Conservation (phyloP, 1,140 invertebrate species). For the Riptortus pedestris region DNA sequence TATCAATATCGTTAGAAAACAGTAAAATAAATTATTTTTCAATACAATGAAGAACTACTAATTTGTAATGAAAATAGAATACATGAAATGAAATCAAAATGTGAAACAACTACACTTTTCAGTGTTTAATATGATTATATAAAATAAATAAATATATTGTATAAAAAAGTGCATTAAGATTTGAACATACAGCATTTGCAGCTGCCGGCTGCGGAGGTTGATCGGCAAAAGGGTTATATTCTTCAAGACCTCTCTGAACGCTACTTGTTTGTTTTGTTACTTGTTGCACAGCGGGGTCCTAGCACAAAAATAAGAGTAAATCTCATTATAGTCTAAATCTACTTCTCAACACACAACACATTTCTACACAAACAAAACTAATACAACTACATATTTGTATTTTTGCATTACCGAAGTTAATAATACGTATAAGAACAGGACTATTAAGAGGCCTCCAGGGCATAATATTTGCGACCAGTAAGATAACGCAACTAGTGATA, state of each 20-base stretch:
- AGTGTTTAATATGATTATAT: too few relatives aligned
- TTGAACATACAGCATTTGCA: slow-evolving; percentile 29
- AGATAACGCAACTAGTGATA: too few relatives aligned
- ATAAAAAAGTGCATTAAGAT: too few relatives aligned
- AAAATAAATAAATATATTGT: too few relatives aligned
- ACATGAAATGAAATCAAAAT: neutral
- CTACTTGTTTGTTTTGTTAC: slow-evolving; percentile 57
- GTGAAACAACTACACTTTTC: too few relatives aligned
- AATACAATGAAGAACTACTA: too few relatives aligned
- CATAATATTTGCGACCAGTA: too few relatives aligned
- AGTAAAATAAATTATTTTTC: too few relatives aligned
- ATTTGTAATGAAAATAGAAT: too few relatives aligned
- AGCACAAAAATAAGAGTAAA: slow-evolving; percentile 15
- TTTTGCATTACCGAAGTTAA: neutral
- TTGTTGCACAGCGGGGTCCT: slow-evolving; percentile 88
- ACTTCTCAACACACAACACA: neutral
- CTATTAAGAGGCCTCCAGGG: too few relatives aligned
- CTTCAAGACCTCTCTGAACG: slow-evolving; percentile 68
- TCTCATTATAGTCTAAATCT: neutral
- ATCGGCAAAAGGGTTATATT: slow-evolving; percentile 88
- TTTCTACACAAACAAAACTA: neutral
- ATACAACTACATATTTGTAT: neutral
- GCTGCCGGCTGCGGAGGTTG: slow-evolving; percentile 39
- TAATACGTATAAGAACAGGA: too few relatives aligned
- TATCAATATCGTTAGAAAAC: too few relatives aligned